Evolutionary conservation across 2,888 invertebrate species (phyloP).

Genomic region (Torymus auratus): DNA sequence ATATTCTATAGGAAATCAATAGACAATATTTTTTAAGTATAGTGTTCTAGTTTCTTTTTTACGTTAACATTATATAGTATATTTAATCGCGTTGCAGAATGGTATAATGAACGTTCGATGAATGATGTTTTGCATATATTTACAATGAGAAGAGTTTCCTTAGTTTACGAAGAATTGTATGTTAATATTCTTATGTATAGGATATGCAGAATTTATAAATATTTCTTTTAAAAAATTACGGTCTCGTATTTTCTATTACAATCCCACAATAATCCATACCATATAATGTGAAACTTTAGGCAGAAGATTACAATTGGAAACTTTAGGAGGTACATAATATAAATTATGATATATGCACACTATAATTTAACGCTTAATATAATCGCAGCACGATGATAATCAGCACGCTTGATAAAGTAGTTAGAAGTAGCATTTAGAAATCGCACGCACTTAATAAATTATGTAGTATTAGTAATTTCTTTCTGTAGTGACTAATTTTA

Average conservation of each 20-base stretch:
- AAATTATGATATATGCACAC: slow-evolving; percentile 4
- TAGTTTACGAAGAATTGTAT: slow-evolving; percentile 24
- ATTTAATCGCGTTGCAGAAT: neutral
- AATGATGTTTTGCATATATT: slow-evolving; percentile 40
- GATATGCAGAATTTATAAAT: slow-evolving; percentile 12
- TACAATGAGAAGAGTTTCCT: neutral
- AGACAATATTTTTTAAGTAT: neutral
- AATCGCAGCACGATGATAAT: neutral
- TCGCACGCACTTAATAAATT: too few relatives aligned
- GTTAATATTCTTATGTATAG: slow-evolving; percentile 30
- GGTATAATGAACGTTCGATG: neutral
- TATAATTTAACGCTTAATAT: neutral
- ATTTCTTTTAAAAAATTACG: slow-evolving; percentile 3
- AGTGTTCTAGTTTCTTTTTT: neutral
- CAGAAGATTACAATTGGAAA: neutral
- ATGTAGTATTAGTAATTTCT: too few relatives aligned
- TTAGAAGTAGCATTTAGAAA: neutral
- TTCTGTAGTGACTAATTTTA: too few relatives aligned
- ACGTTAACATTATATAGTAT: neutral
- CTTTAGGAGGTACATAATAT: slow-evolving; percentile 5
- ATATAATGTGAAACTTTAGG: neutral
- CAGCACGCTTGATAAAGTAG: neutral
- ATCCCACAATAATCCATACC: neutral
- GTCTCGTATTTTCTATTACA: neutral
- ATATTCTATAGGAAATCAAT: too few relatives aligned